Base-by-base conservation (phyloP, 2,113 vertebrate species). In the Scatophagus argus region DNA sequence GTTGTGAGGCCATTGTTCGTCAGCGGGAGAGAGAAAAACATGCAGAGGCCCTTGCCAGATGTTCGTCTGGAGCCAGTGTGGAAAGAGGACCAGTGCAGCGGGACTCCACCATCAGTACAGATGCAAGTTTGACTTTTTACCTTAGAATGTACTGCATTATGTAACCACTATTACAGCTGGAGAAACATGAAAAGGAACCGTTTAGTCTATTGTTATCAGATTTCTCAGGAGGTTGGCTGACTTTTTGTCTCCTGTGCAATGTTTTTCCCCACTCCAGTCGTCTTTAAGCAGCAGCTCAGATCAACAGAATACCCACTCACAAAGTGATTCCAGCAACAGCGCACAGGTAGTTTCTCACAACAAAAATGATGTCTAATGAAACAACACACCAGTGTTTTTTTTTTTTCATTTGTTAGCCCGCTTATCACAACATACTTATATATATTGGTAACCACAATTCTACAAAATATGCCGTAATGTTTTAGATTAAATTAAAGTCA, bases 1-100 rank as follows among this genome's bases (percentile, higher is more conserved):
- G 98, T 41, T 99, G 98, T 0, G 98, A 99, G 90, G 96, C 96
- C 38, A 98, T 99, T 1, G 97, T 99, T 58, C 91, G 94, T 52
- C 97, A 99, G 93, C 92, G 97, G 32, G 98, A 99, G 93, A 93
- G 96, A 52, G 97, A 99, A 86, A 97, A 97, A 0, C 98, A 99
- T 0, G 96, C 96, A 0, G 97, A 95, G 0, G 97, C 98, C 17
- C 79, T 99, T 47, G 96, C 98, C 79, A 97, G 98, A 34, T 99
- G 98, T 92, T 97, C 94, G 0, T 98, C 97, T 0, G 97, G 96
- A 70, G 95, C 95, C 85, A 97, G 98, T 27, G 93, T 97, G 88
- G 97, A 99, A 51, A 92, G 93, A 67, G 95, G 91, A 89, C 67
- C 96, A 87, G 91, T 97, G 87, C 96, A 97, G 91, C 93, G 95